phyloP scores from a whole-genome alignment of 2,113 vertebrate genomes.

The Macroglossus sobrinus region DNA sequence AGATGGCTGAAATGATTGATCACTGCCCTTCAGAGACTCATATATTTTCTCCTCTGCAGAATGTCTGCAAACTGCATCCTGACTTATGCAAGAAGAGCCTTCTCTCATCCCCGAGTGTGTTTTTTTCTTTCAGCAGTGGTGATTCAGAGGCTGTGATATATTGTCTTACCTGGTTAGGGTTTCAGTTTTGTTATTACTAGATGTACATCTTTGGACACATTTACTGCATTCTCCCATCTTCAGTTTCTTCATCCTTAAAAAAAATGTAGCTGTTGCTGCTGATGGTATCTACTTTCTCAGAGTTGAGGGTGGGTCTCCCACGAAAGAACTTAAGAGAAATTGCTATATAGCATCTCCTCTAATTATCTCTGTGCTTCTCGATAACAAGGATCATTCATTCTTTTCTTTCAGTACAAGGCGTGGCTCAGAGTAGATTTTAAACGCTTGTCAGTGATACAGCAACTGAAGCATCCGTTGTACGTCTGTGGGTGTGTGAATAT shows the following conservation, averaged over 20 bases:
- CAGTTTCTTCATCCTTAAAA: background rate
- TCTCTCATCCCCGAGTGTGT: background rate
- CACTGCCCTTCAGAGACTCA: background rate
- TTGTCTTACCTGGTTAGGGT: background rate
- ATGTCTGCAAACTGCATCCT: background rate
- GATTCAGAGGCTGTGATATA: background rate
- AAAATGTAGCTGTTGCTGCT: background rate
- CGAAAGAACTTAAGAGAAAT: background rate
- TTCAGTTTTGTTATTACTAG: background rate
- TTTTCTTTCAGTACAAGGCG: background rate
- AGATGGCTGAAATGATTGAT: conserved; percentile 40
- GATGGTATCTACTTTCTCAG: background rate
- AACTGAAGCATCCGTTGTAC: fast-evolving
- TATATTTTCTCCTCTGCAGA: background rate
- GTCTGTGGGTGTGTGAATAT: background rate
- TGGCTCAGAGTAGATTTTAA: background rate
- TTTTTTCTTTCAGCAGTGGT: background rate
- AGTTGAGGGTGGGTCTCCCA: background rate
- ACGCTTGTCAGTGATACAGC: background rate
- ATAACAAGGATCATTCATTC: background rate
- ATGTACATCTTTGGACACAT: background rate
- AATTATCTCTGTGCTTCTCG: background rate
- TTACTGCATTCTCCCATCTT: background rate
- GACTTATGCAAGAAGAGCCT: background rate
- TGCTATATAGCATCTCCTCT: background rate